Conservation (phyloP, 37 sponge, comb jelly and placozoan genomes). For the Theonella swinhoei region DNA sequence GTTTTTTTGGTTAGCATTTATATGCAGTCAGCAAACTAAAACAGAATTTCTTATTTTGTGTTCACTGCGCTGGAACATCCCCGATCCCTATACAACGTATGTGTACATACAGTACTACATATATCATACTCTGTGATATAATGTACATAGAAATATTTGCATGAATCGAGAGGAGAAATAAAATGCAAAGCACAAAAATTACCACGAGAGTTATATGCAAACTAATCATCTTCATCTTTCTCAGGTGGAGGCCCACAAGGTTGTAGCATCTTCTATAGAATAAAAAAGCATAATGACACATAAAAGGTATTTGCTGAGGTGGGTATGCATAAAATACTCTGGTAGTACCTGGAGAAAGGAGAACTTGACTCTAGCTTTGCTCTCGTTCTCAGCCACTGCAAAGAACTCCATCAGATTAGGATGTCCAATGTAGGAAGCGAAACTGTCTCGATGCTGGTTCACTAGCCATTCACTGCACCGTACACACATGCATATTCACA, state of each 20-base stretch:
- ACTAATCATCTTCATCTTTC: constrained; percentile 81
- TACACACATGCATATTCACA: background rate
- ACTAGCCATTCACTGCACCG: constrained; percentile 91
- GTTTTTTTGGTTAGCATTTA: too few species aligned
- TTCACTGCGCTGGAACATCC: too few species aligned
- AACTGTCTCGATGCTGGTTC: constrained; percentile 96
- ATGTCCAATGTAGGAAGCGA: constrained; percentile 97
- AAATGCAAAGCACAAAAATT: background rate
- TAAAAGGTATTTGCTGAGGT: background rate
- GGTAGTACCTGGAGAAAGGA: constrained; percentile 83
- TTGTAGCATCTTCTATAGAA: constrained; percentile 93
- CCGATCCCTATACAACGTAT: background rate
- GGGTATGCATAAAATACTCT: background rate
- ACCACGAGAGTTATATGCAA: too few species aligned
- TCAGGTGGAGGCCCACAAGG: constrained; percentile 99
- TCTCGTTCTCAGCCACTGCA: constrained; percentile 96
- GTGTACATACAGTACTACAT: too few species aligned
- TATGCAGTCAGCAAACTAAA: too few species aligned
- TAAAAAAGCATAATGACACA: background rate
- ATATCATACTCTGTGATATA: too few species aligned
- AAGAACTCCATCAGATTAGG: constrained; percentile 93
- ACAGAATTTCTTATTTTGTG: too few species aligned
- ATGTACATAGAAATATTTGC: background rate
- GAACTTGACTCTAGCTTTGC: constrained; percentile 91
- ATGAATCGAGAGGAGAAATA: background rate